Base-by-base conservation (phyloP, 1,140 invertebrate genomes). In the Caenorhabditis briggsae region DNA sequence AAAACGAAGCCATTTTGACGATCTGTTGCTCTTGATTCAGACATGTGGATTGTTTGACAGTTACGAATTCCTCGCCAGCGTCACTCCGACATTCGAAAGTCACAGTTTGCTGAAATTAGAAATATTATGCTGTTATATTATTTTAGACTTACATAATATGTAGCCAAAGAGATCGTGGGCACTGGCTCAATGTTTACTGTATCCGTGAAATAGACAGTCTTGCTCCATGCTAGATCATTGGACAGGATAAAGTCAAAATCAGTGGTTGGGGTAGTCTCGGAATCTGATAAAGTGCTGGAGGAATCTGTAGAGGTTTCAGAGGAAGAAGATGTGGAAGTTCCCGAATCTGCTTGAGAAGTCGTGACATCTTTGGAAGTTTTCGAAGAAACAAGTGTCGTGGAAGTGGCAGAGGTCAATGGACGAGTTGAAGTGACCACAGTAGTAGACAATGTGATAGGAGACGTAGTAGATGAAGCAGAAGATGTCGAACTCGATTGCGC, bases 41-140 rank as follows among this genome's bases (percentile, higher is more conserved):
- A n/a, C 70, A 78, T 8, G 43, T 50, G 5, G 70, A 78, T 12
- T 53, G 0, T n/a, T 78, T 78, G 3, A 78, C 11, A 0, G 33
- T 50, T 5, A 78, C 25, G 50, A 50, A 78, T 1, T 33, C 33
- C 20, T 78, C 9, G 50, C 46, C 12, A 53, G 18, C 23, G 2
- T 43, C 46, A 23, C 23, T 78, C 53, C 33, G n/a, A n/a, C 70
- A 78, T 23, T 78, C 70, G 41, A 78, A 78, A 23, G 70, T 53
- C 8, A 50, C 20, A 14, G 23, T 78, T 78, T 23, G 18, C 70
- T 78, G 41, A 25, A 70, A 78, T 46, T 46, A 7, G 9, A 23
- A 78, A 9, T 50, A 12, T 20, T 53, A 11, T 12, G 6, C 0
- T 50, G 5, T 2, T 0, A 11, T 53, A 0, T 18, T 23, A 18